Percentiles rank a stretch among this genome's conserved stretches.
phyloP scores from a whole-genome alignment of 2,113 vertebrate species.

The Tichodroma muraria region DNA sequence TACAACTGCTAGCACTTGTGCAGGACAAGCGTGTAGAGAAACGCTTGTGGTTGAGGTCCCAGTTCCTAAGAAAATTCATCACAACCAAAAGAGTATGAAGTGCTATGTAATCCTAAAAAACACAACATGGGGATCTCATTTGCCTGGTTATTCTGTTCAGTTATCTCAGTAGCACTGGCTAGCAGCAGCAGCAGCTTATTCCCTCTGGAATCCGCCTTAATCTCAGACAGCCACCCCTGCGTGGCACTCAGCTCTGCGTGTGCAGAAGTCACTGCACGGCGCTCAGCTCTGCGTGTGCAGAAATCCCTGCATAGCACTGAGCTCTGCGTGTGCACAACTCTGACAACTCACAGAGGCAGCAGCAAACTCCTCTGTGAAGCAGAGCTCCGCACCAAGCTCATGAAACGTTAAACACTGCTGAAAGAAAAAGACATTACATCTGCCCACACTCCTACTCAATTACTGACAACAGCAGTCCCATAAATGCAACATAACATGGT shows the following conservation, averaged over 20 bases:
- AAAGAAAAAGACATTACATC: conserved; percentile 44
- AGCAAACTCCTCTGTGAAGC: conserved; percentile 35
- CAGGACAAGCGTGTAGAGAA: neutral
- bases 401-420: conserved; percentile 41
- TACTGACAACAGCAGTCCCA: neutral
- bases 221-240: neutral
- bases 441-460: conserved; percentile 35
- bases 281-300: neutral
- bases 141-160: neutral
- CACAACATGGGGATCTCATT: neutral
- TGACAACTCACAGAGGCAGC: conserved; percentile 20
- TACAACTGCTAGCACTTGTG: neutral
- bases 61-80: neutral
- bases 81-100: neutral
- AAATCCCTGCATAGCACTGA: neutral
- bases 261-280: neutral
- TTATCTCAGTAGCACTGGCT: neutral
- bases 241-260: neutral
- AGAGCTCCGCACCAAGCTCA: conserved; percentile 3
- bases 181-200: neutral
- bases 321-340: neutral
- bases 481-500: neutral
- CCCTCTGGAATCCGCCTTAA: neutral
- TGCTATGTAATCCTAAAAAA: neutral
- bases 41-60: neutral